These are phyloP conservation scores for Quadroppia sp. DNA, from an alignment of 2,888 invertebrate species.

Conservation along the genomic window DNA sequence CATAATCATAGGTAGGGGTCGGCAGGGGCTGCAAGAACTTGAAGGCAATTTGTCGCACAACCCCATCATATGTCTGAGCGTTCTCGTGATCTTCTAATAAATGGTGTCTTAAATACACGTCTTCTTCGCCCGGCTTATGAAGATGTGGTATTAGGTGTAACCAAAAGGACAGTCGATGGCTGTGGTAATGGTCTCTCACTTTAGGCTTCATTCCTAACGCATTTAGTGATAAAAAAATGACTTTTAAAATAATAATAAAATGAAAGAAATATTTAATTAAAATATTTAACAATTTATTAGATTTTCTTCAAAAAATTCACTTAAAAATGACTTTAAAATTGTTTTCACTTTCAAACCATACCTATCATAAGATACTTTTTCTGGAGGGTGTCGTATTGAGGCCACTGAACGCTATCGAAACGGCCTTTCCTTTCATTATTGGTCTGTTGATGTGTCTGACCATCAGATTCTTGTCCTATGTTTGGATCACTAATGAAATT, in stretches of 20 bases:
- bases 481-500: constrained; percentile 39
- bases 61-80: constrained; percentile 80
- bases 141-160: constrained; percentile 85
- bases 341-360: constrained; percentile 27
- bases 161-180: constrained; percentile 93
- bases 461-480: constrained; percentile 38
- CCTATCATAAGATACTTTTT: constrained; percentile 70
- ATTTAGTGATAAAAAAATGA: too few relatives aligned
- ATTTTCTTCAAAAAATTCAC: too few relatives aligned
- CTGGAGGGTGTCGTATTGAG: constrained; percentile 83
- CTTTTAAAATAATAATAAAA: too few relatives aligned
- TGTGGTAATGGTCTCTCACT: constrained; percentile 86
- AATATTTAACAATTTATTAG: too few relatives aligned
- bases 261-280: too few relatives aligned
- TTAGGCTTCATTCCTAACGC: constrained; percentile 85
- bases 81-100: constrained; percentile 77
- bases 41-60: constrained; percentile 58
- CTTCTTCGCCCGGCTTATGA: constrained; percentile 63
- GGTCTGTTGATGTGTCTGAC: constrained; percentile 4
- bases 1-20: background rate
- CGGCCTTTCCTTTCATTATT: constrained; percentile 44
- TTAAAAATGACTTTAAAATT: too few relatives aligned
- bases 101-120: constrained; percentile 72
- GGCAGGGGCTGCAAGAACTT: constrained; percentile 36
- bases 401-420: constrained; percentile 62